phyloP scores from a whole-genome alignment of 2,888 invertebrate species.

The Tinea semifulvella region DNA sequence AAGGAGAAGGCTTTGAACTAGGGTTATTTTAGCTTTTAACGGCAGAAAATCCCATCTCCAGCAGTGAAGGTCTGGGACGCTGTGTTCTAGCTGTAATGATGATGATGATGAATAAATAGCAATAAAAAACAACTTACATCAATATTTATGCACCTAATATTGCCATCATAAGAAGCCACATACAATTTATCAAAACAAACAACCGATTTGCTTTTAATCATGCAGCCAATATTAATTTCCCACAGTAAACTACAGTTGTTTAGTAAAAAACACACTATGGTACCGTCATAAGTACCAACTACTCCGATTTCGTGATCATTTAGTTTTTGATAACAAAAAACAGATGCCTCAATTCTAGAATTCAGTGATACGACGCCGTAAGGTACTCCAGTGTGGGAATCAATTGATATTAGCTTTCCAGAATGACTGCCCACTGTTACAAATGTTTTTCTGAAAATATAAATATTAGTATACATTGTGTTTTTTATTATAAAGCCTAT shows the following conservation, averaged over 20 bases:
- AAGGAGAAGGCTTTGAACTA: too few relatives aligned
- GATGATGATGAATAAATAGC: too few relatives aligned
- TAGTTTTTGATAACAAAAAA: conserved; percentile 43
- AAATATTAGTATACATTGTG: too few relatives aligned
- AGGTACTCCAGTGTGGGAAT: conserved; percentile 58
- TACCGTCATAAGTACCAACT: conserved; percentile 82
- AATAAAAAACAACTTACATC: conserved; percentile 45
- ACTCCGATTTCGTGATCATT: conserved; percentile 49
- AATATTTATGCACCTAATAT: conserved; percentile 66
- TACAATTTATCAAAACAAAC: conserved; percentile 52
- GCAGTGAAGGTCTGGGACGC: too few relatives aligned
- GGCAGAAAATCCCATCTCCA: too few relatives aligned
- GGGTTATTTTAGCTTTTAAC: too few relatives aligned
- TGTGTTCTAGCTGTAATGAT: too few relatives aligned
- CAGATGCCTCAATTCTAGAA: conserved; percentile 78
- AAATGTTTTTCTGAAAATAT: conserved; percentile 40
- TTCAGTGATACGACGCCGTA: conserved; percentile 61
- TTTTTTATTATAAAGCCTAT: too few relatives aligned
- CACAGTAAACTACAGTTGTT: conserved; percentile 65
- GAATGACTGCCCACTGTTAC: conserved; percentile 71
- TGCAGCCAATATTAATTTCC: conserved; percentile 67
- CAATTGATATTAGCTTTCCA: conserved; percentile 70
- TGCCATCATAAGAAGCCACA: conserved; percentile 78
- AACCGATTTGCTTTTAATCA: conserved; percentile 70
- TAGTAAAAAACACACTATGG: conserved; percentile 71